A percentile compares a stretch with the other conserved stretches of the same genome.
Evolutionary conservation across 2,797 vertebrate species (phyloP).

Genomic region (Chiroxiphia lanceolata): DNA sequence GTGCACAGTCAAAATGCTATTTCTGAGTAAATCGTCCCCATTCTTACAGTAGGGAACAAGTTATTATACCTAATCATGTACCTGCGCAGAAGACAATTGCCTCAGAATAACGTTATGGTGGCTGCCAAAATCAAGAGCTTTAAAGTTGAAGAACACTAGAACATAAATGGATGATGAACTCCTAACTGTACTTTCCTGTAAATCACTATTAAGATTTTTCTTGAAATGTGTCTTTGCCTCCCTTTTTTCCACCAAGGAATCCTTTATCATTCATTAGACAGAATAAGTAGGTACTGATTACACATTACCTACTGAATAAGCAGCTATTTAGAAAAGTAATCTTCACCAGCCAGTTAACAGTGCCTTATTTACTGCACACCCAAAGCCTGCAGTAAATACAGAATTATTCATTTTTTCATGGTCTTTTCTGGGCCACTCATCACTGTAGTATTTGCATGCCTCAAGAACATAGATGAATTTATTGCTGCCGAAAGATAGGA

Average conservation of each 20-base stretch:
- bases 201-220: neutral
- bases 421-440: slow-evolving; percentile 33
- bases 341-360: slow-evolving; percentile 29
- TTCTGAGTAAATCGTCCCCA: neutral
- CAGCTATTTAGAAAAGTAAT: slow-evolving; percentile 42
- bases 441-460: slow-evolving; percentile 37
- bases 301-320: slow-evolving; percentile 39
- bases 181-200: neutral
- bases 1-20: neutral
- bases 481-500: neutral
- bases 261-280: slow-evolving; percentile 8
- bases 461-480: slow-evolving; percentile 53
- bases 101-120: neutral
- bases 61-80: neutral
- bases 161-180: neutral
- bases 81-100: neutral
- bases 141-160: neutral
- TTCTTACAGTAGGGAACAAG: neutral
- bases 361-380: slow-evolving; percentile 40
- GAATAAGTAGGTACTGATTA: slow-evolving; percentile 24
- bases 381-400: slow-evolving; percentile 36
- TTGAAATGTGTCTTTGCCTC: neutral
- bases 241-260: neutral
- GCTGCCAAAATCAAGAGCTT: neutral
- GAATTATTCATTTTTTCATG: slow-evolving; percentile 31